Evolutionary conservation across 2,113 vertebrate species (phyloP).

Genomic region (Paramisgurnus dabryanus): DNA sequence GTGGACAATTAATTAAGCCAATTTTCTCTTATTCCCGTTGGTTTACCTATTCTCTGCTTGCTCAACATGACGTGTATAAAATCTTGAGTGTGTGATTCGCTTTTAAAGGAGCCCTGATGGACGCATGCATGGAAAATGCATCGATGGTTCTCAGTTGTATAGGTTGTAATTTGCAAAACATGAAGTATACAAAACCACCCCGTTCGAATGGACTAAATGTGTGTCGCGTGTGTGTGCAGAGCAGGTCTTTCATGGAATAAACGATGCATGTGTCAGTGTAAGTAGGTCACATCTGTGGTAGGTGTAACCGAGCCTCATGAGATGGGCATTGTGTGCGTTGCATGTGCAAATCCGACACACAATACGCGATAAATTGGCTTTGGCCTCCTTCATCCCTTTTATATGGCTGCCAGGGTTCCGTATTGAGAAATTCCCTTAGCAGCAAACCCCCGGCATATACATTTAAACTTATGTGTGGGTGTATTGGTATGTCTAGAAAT

Average conservation of each 20-base stretch:
- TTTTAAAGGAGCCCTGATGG: constrained; percentile 3
- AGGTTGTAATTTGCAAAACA: constrained; percentile 1
- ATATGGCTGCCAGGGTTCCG: constrained; percentile 16
- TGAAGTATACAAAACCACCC: constrained; percentile 4
- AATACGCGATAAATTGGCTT: constrained; percentile 39
- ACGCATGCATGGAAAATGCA: not conserved
- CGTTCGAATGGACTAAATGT: constrained; percentile 15
- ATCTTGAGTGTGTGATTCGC: not conserved
- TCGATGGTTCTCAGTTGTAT: not conserved
- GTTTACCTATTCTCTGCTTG: constrained; percentile 6
- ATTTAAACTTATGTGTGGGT: constrained; percentile 29
- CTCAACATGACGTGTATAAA: constrained; percentile 4
- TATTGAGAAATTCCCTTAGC: not conserved
- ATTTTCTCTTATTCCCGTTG: constrained; percentile 18
- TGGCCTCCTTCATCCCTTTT: constrained; percentile 22
- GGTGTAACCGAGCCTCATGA: constrained; percentile 39
- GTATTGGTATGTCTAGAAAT: constrained; percentile 17
- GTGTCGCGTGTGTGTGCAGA: constrained; percentile 28
- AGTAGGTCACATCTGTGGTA: constrained; percentile 63
- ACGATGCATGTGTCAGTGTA: constrained; percentile 39
- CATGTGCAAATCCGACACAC: constrained; percentile 9
- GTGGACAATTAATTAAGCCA: constrained; percentile 25
- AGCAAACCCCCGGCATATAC: constrained; percentile 16
- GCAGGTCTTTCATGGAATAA: constrained; percentile 33
- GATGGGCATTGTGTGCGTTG: constrained; percentile 34